These are phyloP conservation scores for Machimus rusticus DNA, from an alignment of 2,888 invertebrate genomes.

Conservation along the genomic window DNA sequence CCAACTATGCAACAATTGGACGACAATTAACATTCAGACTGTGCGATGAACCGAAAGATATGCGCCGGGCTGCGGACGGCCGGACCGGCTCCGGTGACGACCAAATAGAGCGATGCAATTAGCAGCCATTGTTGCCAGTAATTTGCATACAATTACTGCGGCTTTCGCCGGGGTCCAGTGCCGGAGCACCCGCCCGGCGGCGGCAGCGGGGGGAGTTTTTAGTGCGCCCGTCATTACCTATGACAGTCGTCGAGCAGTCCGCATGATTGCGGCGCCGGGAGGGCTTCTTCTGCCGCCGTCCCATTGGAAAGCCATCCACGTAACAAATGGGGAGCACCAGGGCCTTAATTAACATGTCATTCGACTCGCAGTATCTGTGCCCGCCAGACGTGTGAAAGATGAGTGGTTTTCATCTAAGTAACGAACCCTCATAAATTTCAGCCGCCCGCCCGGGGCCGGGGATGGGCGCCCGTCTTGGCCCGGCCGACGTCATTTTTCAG, in stretches of 20 bases:
- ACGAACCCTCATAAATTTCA: constrained; percentile 40
- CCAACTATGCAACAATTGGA: constrained; percentile 41
- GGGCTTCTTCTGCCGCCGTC: constrained; percentile 17
- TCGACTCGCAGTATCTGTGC: constrained; percentile 26
- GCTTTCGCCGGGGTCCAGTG: constrained; percentile 6
- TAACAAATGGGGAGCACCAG: constrained; percentile 35
- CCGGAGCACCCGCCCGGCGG: background rate
- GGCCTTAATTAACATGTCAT: constrained; percentile 42
- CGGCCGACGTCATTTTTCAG: constrained; percentile 1
- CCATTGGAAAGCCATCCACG: constrained; percentile 36
- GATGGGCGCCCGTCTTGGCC: background rate
- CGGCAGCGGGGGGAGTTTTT: background rate
- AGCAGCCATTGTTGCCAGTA: constrained; percentile 42
- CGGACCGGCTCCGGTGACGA: background rate
- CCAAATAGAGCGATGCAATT: constrained; percentile 39
- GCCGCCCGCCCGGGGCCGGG: background rate
- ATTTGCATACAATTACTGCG: constrained; percentile 44
- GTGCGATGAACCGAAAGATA: constrained; percentile 39
- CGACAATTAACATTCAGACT: constrained; percentile 41
- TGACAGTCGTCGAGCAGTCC: constrained; percentile 9
- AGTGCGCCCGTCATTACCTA: constrained; percentile 22
- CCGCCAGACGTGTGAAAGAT: constrained; percentile 35
- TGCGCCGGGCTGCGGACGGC: background rate
- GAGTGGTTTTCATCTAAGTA: constrained; percentile 42
- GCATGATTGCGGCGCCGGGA: background rate